Conservation (phyloP, 2,113 vertebrate species). For the Archocentrus centrarchus region DNA sequence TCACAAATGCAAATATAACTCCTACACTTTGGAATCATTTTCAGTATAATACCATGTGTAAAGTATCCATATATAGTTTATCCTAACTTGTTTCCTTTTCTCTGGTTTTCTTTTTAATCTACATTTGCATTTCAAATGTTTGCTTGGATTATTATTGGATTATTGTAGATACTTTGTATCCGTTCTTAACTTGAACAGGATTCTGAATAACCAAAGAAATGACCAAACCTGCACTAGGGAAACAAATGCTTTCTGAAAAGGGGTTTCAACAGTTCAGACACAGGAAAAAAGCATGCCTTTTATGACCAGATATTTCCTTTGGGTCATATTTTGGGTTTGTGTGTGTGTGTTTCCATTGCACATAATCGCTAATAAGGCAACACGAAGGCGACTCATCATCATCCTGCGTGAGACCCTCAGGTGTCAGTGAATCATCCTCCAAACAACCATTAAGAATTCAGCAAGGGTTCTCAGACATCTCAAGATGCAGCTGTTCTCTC, state of each 20-base stretch:
- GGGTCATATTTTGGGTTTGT: not conserved
- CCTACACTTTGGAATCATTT: not conserved
- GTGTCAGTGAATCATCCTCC: conserved; percentile 62
- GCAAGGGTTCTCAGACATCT: conserved; percentile 33
- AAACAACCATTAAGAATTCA: conserved; percentile 64
- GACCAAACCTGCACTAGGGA: not conserved
- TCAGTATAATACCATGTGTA: not conserved
- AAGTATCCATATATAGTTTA: not conserved
- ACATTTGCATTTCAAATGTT: not conserved
- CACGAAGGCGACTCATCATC: conserved; percentile 26
- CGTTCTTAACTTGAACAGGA: not conserved
- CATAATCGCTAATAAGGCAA: conserved; percentile 18
- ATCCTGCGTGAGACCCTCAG: conserved; percentile 47
- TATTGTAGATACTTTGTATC: not conserved
- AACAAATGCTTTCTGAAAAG: not conserved
- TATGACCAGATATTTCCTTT: not conserved
- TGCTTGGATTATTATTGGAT: conserved; percentile 3
- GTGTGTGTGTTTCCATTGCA: not conserved
- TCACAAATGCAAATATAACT: not conserved
- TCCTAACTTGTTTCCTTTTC: not conserved
- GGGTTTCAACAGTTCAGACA: not conserved
- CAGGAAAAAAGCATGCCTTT: not conserved
- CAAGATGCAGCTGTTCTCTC: conserved; percentile 39
- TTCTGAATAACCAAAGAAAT: not conserved
- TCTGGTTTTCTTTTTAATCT: not conserved